Evolutionary conservation across 2,888 invertebrate genomes (phyloP), one percentile per base, ranked within the genome.

Genomic region (Hyalella azteca): DNA sequence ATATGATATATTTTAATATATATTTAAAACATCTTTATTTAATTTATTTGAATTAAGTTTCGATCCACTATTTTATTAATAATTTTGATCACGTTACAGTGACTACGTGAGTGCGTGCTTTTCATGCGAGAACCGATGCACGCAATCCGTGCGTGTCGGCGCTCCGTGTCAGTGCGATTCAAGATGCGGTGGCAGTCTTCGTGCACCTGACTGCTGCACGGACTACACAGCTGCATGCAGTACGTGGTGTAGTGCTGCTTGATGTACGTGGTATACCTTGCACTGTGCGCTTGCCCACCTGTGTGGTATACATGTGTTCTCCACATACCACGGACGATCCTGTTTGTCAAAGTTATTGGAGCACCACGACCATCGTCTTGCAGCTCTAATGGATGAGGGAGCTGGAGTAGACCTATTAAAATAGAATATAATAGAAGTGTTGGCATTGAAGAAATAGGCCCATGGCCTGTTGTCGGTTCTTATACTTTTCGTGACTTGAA

Each of bases 161-260:
- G 66, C 66, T 11, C 66, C 66, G 3, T 66, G 81, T 41, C 79
- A 79, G 49, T 81, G 81, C 39, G 79, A 81, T 75, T 66, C 49
- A 13, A 15, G n/a, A 9, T 81, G 81, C 48, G 48, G 29, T 13
- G 66, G 19, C 26, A 77, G 7, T 36, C 49, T 29, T 5, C 54
- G 26, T 5, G 76, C 75, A 7, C 26, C 22, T 0, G 79, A 81
- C 73, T 81, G 81, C 40, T 81, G 81, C 29, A 15, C 39, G 13
- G 81, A 81, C 78, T 79, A 77, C 49, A 49, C 45, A 45, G 60
- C 50, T 0, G 13, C 48, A 5, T 77, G 79, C 45, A 49, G 76
- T 49, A 36, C 32, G 66, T 7, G 45, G 45, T 45, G 9, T 7
- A 45, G 45, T 7, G 45, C 45, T 7, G 9, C 9, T 11, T 11